These are phyloP conservation scores for Teleogryllus occipitalis DNA, from an alignment of 1,140 invertebrate genomes.

Conservation along the genomic window DNA sequence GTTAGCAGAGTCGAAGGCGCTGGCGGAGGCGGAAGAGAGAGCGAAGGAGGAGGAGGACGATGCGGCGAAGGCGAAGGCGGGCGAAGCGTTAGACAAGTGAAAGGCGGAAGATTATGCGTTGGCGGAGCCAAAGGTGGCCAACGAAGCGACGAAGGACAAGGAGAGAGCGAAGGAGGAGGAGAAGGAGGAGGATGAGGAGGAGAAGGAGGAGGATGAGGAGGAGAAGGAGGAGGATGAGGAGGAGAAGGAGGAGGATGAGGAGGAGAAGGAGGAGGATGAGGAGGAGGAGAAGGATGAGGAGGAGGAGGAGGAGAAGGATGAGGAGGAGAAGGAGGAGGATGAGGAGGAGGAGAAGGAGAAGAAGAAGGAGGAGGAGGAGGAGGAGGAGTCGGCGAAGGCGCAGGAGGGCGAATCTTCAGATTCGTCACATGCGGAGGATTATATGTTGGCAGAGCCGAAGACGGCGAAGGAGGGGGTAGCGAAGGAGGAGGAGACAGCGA, in stretches of 20 bases:
- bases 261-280: too few species aligned
- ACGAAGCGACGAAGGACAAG: not conserved
- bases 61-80: not conserved
- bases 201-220: too few species aligned
- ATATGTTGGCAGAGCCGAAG: too few species aligned
- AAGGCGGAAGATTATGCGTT: not conserved
- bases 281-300: not conserved
- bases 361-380: not conserved
- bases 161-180: too few species aligned
- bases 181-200: too few species aligned
- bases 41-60: not conserved
- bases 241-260: not conserved
- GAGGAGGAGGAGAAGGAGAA: not conserved
- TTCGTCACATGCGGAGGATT: too few species aligned
- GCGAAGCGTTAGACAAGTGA: not conserved
- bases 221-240: too few species aligned
- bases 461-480: too few species aligned
- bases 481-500: too few species aligned
- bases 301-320: not conserved
- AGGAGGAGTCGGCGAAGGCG: not conserved
- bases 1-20: too few species aligned
- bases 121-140: not conserved
- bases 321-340: not conserved
- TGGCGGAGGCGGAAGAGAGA: too few species aligned
- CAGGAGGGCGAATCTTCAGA: not conserved